Percentiles rank a stretch among this genome's conserved stretches.
Evolutionary conservation across 1,140 invertebrate species (phyloP).

Genomic region (Cherax quadricarinatus): DNA sequence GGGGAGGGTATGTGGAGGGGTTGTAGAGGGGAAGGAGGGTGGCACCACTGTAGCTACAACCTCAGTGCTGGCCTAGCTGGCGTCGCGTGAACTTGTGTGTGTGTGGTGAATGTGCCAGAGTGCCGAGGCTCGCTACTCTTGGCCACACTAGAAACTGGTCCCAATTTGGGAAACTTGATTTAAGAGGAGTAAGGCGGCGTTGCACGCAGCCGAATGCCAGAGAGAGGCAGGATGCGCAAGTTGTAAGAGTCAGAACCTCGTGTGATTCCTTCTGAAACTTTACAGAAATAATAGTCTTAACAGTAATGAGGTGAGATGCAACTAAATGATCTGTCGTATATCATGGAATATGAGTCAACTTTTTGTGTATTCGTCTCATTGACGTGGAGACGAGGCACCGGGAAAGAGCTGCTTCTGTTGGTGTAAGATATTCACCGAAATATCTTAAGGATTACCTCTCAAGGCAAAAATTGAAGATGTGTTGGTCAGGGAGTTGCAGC

Average conservation of each 20-base stretch:
- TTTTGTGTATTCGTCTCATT: neutral
- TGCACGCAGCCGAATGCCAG: neutral
- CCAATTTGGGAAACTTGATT: neutral
- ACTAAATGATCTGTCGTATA: neutral
- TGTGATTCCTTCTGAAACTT: neutral
- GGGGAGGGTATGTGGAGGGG: neutral
- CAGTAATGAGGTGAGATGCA: neutral
- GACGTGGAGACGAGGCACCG: neutral
- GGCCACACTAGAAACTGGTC: neutral
- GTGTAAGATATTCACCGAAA: neutral
- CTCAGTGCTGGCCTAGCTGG: neutral
- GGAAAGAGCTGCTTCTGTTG: neutral
- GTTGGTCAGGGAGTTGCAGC: neutral
- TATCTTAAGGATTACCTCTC: neutral
- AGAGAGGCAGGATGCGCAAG: neutral
- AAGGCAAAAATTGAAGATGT: neutral
- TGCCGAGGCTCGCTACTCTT: neutral
- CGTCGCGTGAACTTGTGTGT: neutral
- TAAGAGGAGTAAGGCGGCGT: neutral
- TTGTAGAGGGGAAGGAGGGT: neutral
- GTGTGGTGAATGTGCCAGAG: neutral
- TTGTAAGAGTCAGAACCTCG: neutral
- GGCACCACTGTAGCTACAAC: conserved; percentile 1
- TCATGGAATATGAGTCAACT: neutral
- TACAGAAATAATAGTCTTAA: neutral